Evolutionary conservation across 2,888 invertebrate genomes (phyloP), one percentile per base, ranked within the genome.

Genomic region (Oligia latruncula): DNA sequence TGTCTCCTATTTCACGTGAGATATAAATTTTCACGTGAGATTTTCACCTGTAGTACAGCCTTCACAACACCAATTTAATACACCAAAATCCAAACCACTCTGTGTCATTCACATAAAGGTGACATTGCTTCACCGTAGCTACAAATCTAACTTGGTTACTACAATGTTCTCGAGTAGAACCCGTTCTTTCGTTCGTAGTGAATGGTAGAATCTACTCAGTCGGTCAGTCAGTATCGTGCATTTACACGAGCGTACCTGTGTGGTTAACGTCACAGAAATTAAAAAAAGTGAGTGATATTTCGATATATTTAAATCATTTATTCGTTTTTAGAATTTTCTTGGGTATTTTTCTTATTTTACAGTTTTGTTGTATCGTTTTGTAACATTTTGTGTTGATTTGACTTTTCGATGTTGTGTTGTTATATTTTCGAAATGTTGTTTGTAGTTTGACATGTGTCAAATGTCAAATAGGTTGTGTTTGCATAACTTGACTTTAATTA

Each of bases 201-300:
- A 87, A 85, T 80, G 81, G 87, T 87, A 74, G 79, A 74, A 77
- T 83, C 35, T 20, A 74, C 77, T 81, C 77, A 74, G 64, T 84
- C 82, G 55, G 68, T 86, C 88, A 87, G 87, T 88, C 88, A 89
- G 88, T 87, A 68, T 77, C 82, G 90, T 89, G 88, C 83, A 82
- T 80, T 74, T 81, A 82, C 86, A 74, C 84, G 82, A 86, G 83
- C 85, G 89, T 78, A 79, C 84, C 82, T 84, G 90, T 87, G 90
- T 84, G 88, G 78, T 83, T 84, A 73, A 83, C 79, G 88, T 83
- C 87, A 90, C 90, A 87, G 90, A 90, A 82, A 89, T 89, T 81
- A 35, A 70, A 80, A 83, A 88, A 89, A 87, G 90, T 90, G 88
- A 90, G 90, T 90, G 87, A 74, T 79, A 71, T 71, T 82, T 76